A percentile compares a stretch with the other conserved stretches of the same genome.
phyloP scores from a whole-genome alignment of 37 sponge, comb jelly and placozoan species.

The Lycopodina hypogea region DNA sequence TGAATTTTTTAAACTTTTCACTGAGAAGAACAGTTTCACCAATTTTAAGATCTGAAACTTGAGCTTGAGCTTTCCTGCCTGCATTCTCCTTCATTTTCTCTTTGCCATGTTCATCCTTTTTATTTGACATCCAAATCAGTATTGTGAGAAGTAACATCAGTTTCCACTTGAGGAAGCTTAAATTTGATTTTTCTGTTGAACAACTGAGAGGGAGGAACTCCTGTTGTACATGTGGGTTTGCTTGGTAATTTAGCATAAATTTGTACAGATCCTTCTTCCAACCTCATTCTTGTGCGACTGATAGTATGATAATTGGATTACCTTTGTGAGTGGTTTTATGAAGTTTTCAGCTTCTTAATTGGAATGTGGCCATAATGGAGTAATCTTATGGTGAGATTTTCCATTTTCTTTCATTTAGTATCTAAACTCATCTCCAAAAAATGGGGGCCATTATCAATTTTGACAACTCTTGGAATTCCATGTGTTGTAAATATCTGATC shows the following conservation, averaged over 20 bases:
- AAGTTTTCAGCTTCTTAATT: slow-evolving; percentile 57
- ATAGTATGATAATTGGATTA: slow-evolving; percentile 25
- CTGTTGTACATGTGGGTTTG: slow-evolving; percentile 42
- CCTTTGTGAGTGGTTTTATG: slow-evolving; percentile 51
- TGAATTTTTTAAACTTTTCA: slow-evolving; percentile 24
- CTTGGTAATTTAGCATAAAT: slow-evolving; percentile 41
- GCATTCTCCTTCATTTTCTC: slow-evolving; percentile 29
- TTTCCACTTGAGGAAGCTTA: too few relatives aligned
- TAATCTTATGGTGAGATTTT: slow-evolving; percentile 30
- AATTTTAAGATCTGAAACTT: slow-evolving; percentile 16
- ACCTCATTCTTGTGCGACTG: slow-evolving; percentile 24
- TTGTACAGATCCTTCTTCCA: slow-evolving; percentile 40
- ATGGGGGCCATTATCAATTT: slow-evolving; percentile 59
- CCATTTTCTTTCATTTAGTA: slow-evolving; percentile 25
- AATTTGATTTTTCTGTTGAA: slow-evolving; percentile 24
- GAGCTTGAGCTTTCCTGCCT: neutral
- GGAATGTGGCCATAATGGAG: slow-evolving; percentile 40
- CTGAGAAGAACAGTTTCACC: slow-evolving; percentile 34
- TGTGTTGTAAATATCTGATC: slow-evolving; percentile 49
- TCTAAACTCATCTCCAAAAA: slow-evolving; percentile 22
- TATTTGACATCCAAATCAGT: neutral
- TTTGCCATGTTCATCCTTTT: too few relatives aligned
- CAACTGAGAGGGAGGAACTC: slow-evolving; percentile 17
- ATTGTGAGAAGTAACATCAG: too few relatives aligned
- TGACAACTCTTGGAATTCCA: slow-evolving; percentile 32